These are phyloP conservation scores for Xylophagus ater DNA, from an alignment of 2,888 invertebrate genomes.

Conservation along the genomic window DNA sequence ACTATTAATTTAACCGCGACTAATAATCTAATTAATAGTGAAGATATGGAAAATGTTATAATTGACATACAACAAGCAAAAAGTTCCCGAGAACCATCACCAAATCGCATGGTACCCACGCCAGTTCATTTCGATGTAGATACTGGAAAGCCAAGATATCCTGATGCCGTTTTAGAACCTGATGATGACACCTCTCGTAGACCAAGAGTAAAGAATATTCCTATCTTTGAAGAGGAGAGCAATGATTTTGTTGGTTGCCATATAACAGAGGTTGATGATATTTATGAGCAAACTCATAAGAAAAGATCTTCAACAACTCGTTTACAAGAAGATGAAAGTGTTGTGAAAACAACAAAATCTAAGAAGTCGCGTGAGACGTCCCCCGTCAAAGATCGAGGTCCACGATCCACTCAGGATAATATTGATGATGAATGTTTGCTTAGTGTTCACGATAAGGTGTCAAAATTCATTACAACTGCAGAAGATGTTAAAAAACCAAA, in stretches of 20 bases:
- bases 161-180: slow-evolving; percentile 63
- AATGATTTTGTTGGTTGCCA: slow-evolving; percentile 38
- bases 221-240: slow-evolving; percentile 47
- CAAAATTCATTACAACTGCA: slow-evolving; percentile 49
- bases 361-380: slow-evolving; percentile 16
- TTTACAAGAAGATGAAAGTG: slow-evolving; percentile 19
- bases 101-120: slow-evolving; percentile 57
- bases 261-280: slow-evolving; percentile 46
- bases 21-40: slow-evolving; percentile 43
- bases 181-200: slow-evolving; percentile 48
- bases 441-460: slow-evolving; percentile 58
- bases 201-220: slow-evolving; percentile 41
- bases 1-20: slow-evolving; percentile 41
- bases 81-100: slow-evolving; percentile 64
- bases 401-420: slow-evolving; percentile 9
- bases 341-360: slow-evolving; percentile 19
- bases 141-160: slow-evolving; percentile 54
- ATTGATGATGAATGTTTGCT: slow-evolving; percentile 51
- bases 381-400: slow-evolving; percentile 24
- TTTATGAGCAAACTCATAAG: slow-evolving; percentile 17
- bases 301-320: slow-evolving; percentile 16
- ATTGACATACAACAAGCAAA: slow-evolving; percentile 60
- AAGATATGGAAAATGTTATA: slow-evolving; percentile 48
- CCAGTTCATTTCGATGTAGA: slow-evolving; percentile 50
- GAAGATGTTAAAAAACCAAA: slow-evolving; percentile 40